A percentile compares a stretch with the other conserved stretches of the same genome.
phyloP scores from a whole-genome alignment of 2,797 vertebrate genomes.

The Caiman crocodilus region DNA sequence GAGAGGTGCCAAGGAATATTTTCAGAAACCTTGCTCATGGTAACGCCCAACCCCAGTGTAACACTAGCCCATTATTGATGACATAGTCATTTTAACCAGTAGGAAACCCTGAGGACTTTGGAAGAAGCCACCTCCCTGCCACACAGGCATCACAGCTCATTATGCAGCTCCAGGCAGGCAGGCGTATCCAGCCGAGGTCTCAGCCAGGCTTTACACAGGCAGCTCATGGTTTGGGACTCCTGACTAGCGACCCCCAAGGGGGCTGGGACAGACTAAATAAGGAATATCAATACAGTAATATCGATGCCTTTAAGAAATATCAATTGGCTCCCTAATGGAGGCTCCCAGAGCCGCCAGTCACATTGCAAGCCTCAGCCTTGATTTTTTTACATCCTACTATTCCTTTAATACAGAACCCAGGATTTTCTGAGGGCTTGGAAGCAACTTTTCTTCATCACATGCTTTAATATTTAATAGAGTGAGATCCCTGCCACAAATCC shows the following conservation, averaged over 20 bases:
- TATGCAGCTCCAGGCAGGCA: neutral
- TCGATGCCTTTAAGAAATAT: slow-evolving; percentile 21
- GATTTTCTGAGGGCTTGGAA: neutral
- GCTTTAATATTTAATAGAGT: neutral
- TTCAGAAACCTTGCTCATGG: neutral
- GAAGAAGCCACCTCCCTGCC: fast-evolving
- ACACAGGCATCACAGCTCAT: fast-evolving
- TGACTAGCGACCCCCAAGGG: neutral
- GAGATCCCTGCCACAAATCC: neutral
- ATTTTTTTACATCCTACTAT: slow-evolving; percentile 32
- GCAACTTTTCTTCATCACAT: neutral
- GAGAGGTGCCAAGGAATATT: slow-evolving; percentile 29
- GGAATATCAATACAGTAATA: slow-evolving; percentile 14
- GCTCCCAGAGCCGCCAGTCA: neutral
- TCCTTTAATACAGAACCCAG: neutral
- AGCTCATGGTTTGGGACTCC: slow-evolving; percentile 14
- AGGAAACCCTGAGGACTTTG: fast-evolving
- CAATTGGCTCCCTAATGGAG: slow-evolving; percentile 50
- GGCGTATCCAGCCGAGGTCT: neutral
- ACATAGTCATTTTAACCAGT: neutral
- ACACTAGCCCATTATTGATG: fast-evolving
- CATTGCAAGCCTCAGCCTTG: slow-evolving; percentile 38
- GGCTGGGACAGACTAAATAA: neutral
- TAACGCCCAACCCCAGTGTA: neutral
- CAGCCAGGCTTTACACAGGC: neutral